Conservation (phyloP, 2,888 invertebrate genomes). For the Drosophila lutescens region DNA sequence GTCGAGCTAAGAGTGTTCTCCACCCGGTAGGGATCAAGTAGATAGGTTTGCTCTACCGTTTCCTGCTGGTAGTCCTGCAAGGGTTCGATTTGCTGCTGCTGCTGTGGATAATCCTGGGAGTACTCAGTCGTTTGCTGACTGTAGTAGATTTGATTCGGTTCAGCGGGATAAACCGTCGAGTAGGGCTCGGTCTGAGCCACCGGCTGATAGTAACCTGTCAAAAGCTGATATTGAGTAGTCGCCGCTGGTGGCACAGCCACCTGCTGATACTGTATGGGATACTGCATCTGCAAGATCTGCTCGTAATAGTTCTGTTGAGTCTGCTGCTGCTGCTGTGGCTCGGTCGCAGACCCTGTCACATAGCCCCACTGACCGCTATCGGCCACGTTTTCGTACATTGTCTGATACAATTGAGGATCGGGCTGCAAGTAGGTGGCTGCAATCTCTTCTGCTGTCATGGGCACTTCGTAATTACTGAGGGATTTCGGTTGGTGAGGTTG, state of each 20-base stretch:
- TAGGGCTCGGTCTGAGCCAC: conserved; percentile 67
- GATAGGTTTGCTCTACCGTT: conserved; percentile 56
- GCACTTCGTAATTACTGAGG: conserved; percentile 53
- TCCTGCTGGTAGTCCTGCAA: conserved; percentile 53
- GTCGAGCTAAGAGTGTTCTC: conserved; percentile 48
- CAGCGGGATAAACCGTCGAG: conserved; percentile 66
- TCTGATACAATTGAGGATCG: conserved; percentile 78
- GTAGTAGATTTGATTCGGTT: conserved; percentile 71
- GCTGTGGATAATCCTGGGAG: conserved; percentile 48
- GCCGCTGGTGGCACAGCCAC: conserved; percentile 64
- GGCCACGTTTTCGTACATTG: conserved; percentile 80
- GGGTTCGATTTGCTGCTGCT: conserved; percentile 31
- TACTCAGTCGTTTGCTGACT: conserved; percentile 58
- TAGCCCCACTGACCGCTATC: conserved; percentile 80
- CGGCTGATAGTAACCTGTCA: conserved; percentile 79
- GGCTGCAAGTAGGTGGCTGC: conserved; percentile 81
- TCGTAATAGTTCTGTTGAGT: conserved; percentile 78
- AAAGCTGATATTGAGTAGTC: conserved; percentile 76
- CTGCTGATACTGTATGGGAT: conserved; percentile 79
- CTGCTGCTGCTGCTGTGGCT: conserved; percentile 48
- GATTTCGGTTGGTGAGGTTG: conserved; percentile 4
- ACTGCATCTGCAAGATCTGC: conserved; percentile 82
- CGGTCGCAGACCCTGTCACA: conserved; percentile 27
- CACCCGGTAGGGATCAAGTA: conserved; percentile 54
- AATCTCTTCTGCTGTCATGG: conserved; percentile 82